phyloP scores from a whole-genome alignment of 2,113 vertebrate species.

The Muntiacus muntjak region DNA sequence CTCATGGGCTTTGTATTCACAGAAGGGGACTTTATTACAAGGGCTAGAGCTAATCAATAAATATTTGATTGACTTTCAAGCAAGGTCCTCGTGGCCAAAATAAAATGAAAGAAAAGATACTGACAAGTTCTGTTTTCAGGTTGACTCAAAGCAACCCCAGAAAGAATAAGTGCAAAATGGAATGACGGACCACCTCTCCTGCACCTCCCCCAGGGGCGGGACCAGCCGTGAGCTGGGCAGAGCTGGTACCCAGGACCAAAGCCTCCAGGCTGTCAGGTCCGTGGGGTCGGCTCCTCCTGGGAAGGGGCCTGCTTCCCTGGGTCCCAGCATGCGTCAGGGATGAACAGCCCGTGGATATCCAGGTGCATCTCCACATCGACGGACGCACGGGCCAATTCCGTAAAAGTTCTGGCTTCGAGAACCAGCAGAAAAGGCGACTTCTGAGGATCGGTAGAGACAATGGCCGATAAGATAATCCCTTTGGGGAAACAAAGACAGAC shows the following conservation, averaged over 20 bases:
- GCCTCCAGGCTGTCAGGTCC: neutral
- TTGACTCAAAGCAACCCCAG: neutral
- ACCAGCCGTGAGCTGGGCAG: neutral
- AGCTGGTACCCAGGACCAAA: neutral
- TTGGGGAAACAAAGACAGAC: conserved; percentile 36
- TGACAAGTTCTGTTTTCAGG: neutral
- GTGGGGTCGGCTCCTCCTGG: rapidly evolving
- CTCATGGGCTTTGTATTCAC: neutral
- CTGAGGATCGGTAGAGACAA: conserved; percentile 82
- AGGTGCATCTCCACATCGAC: conserved; percentile 82
- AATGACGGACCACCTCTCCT: neutral
- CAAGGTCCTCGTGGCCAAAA: neutral
- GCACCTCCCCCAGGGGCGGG: neutral
- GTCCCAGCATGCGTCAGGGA: conserved; percentile 65
- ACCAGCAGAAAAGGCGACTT: conserved; percentile 86
- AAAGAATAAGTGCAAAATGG: neutral
- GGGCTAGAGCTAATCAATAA: neutral
- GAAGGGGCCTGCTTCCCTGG: neutral
- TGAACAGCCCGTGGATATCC: conserved; percentile 92
- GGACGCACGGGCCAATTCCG: conserved; percentile 87
- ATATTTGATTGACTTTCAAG: neutral
- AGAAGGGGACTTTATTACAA: neutral
- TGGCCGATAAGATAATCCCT: conserved; percentile 87
- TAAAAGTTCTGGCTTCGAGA: conserved; percentile 90
- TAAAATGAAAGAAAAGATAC: neutral